These are phyloP conservation scores for Austrolebias charrua DNA, from an alignment of 2,797 vertebrate genomes.

Conservation along the genomic window DNA sequence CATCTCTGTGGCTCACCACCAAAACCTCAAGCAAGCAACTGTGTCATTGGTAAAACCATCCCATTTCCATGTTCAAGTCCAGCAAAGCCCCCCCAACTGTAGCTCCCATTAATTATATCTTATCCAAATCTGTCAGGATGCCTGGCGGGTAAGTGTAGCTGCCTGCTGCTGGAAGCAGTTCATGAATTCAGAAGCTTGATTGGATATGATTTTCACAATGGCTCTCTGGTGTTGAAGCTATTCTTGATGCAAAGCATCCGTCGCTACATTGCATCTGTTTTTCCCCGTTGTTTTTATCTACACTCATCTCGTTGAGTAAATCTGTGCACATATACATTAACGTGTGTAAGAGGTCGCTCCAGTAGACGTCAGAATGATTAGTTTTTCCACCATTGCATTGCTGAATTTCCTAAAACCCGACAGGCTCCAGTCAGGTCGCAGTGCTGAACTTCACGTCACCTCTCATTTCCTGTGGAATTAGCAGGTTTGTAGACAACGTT, in stretches of 20 bases:
- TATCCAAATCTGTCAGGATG: slow-evolving; percentile 59
- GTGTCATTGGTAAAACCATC: slow-evolving; percentile 41
- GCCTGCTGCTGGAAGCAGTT: slow-evolving; percentile 33
- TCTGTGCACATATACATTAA: not conserved
- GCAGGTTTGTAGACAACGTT: slow-evolving; percentile 55
- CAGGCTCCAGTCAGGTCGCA: slow-evolving; percentile 49
- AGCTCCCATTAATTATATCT: slow-evolving; percentile 54
- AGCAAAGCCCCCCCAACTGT: slow-evolving; percentile 28
- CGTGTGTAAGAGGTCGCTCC: not conserved
- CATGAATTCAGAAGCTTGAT: slow-evolving; percentile 54
- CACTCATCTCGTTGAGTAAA: not conserved
- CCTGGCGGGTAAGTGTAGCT: slow-evolving; percentile 32
- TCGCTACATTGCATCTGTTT: slow-evolving; percentile 30
- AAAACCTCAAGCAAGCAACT: slow-evolving; percentile 22
- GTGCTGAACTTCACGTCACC: slow-evolving; percentile 63
- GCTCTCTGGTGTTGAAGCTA: slow-evolving; percentile 36
- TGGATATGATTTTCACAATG: slow-evolving; percentile 44
- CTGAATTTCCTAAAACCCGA: slow-evolving; percentile 35
- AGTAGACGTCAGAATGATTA: slow-evolving; percentile 40
- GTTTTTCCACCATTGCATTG: slow-evolving; percentile 46
- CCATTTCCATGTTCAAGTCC: slow-evolving; percentile 24
- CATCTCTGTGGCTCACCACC: slow-evolving; percentile 7
- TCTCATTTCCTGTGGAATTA: slow-evolving; percentile 61
- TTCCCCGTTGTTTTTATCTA: slow-evolving; percentile 29
- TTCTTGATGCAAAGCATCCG: slow-evolving; percentile 35